These are phyloP conservation scores for Pseudorhombus dupliciocellatus DNA, from an alignment of 2,113 vertebrate genomes.

Conservation along the genomic window DNA sequence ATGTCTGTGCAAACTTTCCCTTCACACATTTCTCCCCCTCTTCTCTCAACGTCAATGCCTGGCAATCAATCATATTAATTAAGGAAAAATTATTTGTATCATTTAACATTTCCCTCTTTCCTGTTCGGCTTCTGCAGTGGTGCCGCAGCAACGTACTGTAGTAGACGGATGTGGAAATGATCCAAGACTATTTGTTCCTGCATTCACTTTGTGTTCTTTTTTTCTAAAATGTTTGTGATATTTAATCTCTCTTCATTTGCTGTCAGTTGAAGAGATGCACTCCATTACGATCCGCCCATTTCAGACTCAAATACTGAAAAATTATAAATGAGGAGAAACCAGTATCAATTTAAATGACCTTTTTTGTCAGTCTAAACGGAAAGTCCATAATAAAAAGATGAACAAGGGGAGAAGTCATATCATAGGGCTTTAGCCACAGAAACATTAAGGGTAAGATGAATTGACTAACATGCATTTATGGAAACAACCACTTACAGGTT, in stretches of 20 bases:
- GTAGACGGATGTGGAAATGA: constrained; percentile 61
- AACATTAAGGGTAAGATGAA: constrained; percentile 65
- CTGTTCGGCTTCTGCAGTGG: constrained; percentile 64
- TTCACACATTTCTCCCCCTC: constrained; percentile 86
- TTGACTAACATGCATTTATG: constrained; percentile 72
- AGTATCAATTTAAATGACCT: constrained; percentile 47
- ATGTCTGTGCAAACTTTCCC: constrained; percentile 99
- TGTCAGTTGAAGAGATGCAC: constrained; percentile 57
- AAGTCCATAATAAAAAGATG: constrained; percentile 50
- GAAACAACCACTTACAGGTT: constrained; percentile 73
- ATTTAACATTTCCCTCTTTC: constrained; percentile 84
- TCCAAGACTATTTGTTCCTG: constrained; percentile 63
- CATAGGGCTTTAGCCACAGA: constrained; percentile 32
- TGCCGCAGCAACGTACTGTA: constrained; percentile 52
- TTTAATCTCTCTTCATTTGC: constrained; percentile 71
- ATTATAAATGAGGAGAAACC: constrained; percentile 51
- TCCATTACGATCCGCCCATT: constrained; percentile 48
- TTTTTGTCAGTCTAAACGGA: constrained; percentile 38
- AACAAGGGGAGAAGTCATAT: constrained; percentile 50
- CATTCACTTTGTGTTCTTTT: constrained; percentile 34
- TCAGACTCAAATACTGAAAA: constrained; percentile 45
- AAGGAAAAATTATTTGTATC: constrained; percentile 88
- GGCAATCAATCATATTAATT: constrained; percentile 99
- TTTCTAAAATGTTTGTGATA: constrained; percentile 46
- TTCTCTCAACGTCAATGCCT: constrained; percentile 91